Percentiles rank a stretch among this genome's conserved stretches.
Conservation (phyloP, 2,797 vertebrate species). For the Ispidina picta region DNA sequence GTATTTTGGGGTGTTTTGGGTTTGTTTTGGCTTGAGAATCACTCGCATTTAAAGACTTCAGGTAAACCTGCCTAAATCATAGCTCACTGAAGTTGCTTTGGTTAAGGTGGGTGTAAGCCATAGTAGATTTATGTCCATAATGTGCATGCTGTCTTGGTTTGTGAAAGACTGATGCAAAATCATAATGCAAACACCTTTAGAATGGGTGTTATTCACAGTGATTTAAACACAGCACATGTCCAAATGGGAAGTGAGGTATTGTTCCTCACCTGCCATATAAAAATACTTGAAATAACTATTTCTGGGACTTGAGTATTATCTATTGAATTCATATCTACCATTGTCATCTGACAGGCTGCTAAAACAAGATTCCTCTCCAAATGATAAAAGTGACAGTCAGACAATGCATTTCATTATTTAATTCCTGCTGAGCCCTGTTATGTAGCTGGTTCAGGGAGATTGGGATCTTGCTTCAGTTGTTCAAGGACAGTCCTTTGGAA, state of each 20-base stretch:
- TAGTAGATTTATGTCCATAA: not conserved
- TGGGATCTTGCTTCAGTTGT: not conserved
- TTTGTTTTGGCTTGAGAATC: not conserved
- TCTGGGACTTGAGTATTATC: slow-evolving; percentile 30
- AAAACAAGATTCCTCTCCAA: slow-evolving; percentile 59
- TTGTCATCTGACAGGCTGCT: slow-evolving; percentile 67
- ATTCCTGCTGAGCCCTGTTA: slow-evolving; percentile 2
- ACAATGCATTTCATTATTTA: slow-evolving; percentile 39
- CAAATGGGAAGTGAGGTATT: slow-evolving; percentile 18
- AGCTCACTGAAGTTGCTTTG: not conserved
- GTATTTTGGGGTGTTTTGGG: not conserved
- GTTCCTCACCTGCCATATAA: not conserved
- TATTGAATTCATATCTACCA: slow-evolving; percentile 63
- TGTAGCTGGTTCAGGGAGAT: not conserved
- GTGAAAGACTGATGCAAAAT: not conserved
- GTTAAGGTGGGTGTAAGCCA: not conserved
- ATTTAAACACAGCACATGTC: not conserved
- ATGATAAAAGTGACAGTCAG: slow-evolving; percentile 15
- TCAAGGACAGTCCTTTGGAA: slow-evolving; percentile 30
- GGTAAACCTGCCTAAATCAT: not conserved
- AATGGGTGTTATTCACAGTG: not conserved
- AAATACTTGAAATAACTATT: slow-evolving; percentile 40
- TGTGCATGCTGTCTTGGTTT: not conserved
- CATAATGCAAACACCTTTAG: slow-evolving; percentile 14
- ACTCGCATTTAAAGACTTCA: not conserved